Base-by-base conservation (phyloP, 2,797 vertebrate genomes). In the Chrysocyon brachyurus region DNA sequence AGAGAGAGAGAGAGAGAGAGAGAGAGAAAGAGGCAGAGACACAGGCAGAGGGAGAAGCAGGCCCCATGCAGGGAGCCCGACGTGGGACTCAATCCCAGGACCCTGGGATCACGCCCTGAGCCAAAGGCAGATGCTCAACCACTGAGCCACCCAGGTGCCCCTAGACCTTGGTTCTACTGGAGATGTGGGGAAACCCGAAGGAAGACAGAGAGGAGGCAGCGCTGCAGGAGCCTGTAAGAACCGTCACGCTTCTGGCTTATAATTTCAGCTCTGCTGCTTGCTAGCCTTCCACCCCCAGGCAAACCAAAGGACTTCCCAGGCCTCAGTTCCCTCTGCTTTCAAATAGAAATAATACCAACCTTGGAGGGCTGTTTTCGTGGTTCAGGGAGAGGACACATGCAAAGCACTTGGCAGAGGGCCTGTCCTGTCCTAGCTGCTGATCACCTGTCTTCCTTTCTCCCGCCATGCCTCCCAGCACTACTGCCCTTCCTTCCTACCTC, bases 331-430 rank as follows among this genome's bases (percentile, higher is more conserved):
- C 54, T 77, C 31, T 89, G 84, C 64, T 86, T 96, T 91, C 79
- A 64, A 77, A 54, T 22, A 73, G 68, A 49, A 46, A 40, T 52
- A 75, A 86, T 56, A 73, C 40, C 19, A n/a, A 49, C 81, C 61
- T 63, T 59, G 52, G 78, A 90, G 56, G 49, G 59, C 63, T 72
- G 16, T 79, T 96, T 79, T 93, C 78, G 33, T 11, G 90, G 95
- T 90, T 95, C 94, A 87, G 93, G 81, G 81, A 87, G 91, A 57
- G 19, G 84, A 91, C 36, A 8, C 0, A 0, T 78, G 81, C 81
- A 75, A 70, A 68, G 68, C 2, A 0, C 73, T 84, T 94, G 87
- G 89, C 79, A 84, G 59, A 57, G 17, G 31, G 54, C 92, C 82
- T 33, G 22, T 49, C 11, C 64, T 63, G 40, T n/a, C 49, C 49